These are phyloP conservation scores for Sebastiscus tertius DNA, from an alignment of 2,797 vertebrate species.

Conservation along the genomic window DNA sequence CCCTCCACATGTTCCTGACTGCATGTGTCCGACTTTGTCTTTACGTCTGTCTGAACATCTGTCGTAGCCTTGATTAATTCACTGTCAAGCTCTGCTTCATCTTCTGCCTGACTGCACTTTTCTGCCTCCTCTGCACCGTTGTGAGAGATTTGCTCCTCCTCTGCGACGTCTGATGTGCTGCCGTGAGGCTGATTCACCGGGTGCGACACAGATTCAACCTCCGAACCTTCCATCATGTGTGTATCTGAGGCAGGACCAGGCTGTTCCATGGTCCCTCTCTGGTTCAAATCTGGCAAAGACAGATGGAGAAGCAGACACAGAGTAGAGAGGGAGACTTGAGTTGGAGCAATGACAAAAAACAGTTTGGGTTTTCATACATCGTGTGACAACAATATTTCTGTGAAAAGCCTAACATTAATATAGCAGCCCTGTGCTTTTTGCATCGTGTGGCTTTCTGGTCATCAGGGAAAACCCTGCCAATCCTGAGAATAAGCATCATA, in stretches of 20 bases:
- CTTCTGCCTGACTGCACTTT: slow-evolving; percentile 42
- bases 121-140: slow-evolving; percentile 37
- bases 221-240: slow-evolving; percentile 60
- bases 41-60: slow-evolving; percentile 21
- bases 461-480: not conserved
- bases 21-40: slow-evolving; percentile 16
- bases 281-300: slow-evolving; percentile 59
- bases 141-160: slow-evolving; percentile 46
- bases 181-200: slow-evolving; percentile 26
- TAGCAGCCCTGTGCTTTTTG: not conserved
- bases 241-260: slow-evolving; percentile 50
- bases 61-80: slow-evolving; percentile 28
- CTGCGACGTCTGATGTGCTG: slow-evolving; percentile 14
- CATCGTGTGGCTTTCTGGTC: not conserved
- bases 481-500: not conserved
- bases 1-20: slow-evolving; percentile 29
- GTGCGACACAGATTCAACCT: slow-evolving; percentile 28
- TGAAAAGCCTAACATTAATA: not conserved
- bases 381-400: not conserved
- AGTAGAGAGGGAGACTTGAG: not conserved
- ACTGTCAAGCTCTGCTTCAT: slow-evolving; percentile 39
- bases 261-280: slow-evolving; percentile 66
- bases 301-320: slow-evolving; percentile 11
- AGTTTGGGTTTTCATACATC: not conserved
- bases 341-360: not conserved